Evolutionary conservation across 2,113 vertebrate species (phyloP), one percentile per base, ranked within the genome.

Genomic region (Vulpes lagopus): DNA sequence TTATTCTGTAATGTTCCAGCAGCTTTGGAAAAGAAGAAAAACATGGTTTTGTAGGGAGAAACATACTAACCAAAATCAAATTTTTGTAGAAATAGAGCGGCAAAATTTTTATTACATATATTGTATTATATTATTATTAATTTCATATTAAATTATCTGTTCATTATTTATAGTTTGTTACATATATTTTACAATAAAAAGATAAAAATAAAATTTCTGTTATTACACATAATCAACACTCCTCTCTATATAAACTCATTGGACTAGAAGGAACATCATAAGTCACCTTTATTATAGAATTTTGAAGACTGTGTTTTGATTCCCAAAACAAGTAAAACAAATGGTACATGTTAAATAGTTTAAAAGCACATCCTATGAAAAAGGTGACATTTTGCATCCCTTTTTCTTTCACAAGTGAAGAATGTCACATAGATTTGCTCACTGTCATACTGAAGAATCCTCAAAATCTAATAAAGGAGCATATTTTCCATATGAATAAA

Each of bases 181-280:
- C 1, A 82, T 51, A 69, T 35, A 25, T 91, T 86, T 92, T 69
- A 69, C 11, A 96, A 91, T 59, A 73, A 65, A 80, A 84, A 84
- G 22, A 49, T 71, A n/a, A 82, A 82, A 81, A 62, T 11, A 91
- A 62, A 65, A 1, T 64, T 2, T 62, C 4, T 53, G 4, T 57
- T 71, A 87, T 60, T 86, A 35, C 19, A 78, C 5, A 78, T 6
- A 76, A 88, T 65, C 19, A 94, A 60, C 1, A 86, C 62, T 85
- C 5, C 5, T 85, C 23, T 95, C 35, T 94, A 12, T 82, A 64
- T 19, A 25, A 11, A 69, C 6, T 57, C 3, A 81, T 0, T 69
- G 3, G 17, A 59, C 11, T 51, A 64, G 4, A 74, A 94, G 51
- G 27, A 84, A 25, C 23, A 67, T 30, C 9, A 32, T 12, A 73